Conservation (phyloP, 2,797 vertebrate species). For the Babyrousa celebensis region DNA sequence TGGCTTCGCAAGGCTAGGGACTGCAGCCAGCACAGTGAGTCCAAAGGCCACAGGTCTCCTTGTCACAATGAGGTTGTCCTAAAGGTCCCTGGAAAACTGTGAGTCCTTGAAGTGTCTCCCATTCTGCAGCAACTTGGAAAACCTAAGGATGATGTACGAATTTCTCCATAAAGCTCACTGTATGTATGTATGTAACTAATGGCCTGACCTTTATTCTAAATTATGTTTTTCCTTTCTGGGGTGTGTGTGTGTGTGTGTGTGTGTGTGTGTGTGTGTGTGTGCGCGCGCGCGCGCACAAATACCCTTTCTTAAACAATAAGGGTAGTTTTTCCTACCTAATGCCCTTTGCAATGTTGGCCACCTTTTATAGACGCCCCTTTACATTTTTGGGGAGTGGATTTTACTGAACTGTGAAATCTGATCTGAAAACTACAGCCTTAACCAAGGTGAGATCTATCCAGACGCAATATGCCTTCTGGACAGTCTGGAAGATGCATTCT, state of each 20-base stretch:
- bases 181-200: neutral
- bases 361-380: neutral
- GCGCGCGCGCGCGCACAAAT: neutral
- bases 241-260: neutral
- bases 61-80: neutral
- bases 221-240: neutral
- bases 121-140: neutral
- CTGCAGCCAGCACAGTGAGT: neutral
- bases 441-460: neutral
- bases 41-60: neutral
- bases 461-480: neutral
- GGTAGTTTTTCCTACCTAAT: neutral
- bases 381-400: neutral
- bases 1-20: neutral
- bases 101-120: neutral
- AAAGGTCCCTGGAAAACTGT: neutral
- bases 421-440: neutral
- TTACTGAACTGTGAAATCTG: slow-evolving; percentile 7
- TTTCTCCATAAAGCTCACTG: neutral
- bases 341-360: neutral
- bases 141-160: neutral
- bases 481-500: neutral
- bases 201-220: slow-evolving; percentile 15
- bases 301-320: neutral
- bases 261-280: neutral